Base-by-base conservation (phyloP, 2,797 vertebrate species). In the Brachymystax lenok region DNA sequence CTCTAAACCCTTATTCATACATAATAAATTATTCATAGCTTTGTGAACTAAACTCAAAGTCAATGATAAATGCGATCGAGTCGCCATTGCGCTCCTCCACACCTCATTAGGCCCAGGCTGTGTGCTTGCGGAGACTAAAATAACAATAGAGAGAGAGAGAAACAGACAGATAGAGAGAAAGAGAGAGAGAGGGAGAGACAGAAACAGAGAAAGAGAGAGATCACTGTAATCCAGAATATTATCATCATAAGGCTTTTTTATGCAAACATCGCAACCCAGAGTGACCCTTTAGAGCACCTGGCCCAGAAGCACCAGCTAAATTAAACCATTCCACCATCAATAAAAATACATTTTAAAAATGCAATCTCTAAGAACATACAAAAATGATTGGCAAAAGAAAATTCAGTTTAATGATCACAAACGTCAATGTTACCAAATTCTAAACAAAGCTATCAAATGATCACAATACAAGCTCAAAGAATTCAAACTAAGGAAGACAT, bases 11-110 rank as follows among this genome's bases (percentile, higher is more conserved):
- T 88, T 86, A 87, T 92, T 92, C 89, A 92, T 90, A 90, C 91
- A 92, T 86, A 88, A 88, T 93, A 91, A 88, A 93, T 93, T 90
- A 93, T 93, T 93, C 92, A 93, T 89, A 82, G 86, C 86, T 88
- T 85, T 86, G 89, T 87, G 89, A 92, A 91, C 91, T 89, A 84
- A 85, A 92, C 89, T 91, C 90, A 91, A 89, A 92, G 90, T 91
- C 91, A 91, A 92, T 91, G 91, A 93, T 90, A 91, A 92, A 92
- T 89, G 86, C 76, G 79, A 87, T 85, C 71, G 88, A 91, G 86
- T 91, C 83, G 74, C 77, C 84, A 82, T 72, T 74, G 79, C 69
- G 76, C 87, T 90, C 90, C 87, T 86, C 86, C 90, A 92, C 91
- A 90, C 88, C 92, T 93, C 90, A 92, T 92, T 92, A 93, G 88